These are phyloP conservation scores for Ariolimax columbianus DNA, from an alignment of 2,888 invertebrate genomes.

Conservation along the genomic window DNA sequence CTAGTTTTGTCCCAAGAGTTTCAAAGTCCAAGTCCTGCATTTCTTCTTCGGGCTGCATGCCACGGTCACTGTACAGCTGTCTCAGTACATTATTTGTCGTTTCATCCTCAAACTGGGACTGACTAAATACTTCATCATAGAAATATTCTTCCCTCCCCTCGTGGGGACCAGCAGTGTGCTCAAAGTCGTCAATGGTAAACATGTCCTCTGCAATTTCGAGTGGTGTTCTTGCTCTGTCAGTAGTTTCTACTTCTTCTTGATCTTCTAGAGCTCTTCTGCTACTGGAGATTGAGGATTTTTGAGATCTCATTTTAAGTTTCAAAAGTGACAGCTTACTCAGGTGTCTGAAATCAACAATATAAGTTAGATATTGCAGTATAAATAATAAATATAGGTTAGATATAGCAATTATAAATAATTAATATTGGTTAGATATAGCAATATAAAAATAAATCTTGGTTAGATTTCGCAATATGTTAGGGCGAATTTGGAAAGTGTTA, in stretches of 20 bases:
- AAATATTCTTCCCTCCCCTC: constrained; percentile 42
- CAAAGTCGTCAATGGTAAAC: constrained; percentile 46
- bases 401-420: no score
- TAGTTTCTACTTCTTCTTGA: background rate
- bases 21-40: constrained; percentile 48
- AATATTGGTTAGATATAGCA: no score
- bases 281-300: constrained; percentile 45
- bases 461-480: no score
- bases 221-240: background rate
- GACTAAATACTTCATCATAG: constrained; percentile 59
- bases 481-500: no score
- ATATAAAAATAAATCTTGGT: no score
- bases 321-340: background rate
- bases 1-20: constrained; percentile 25
- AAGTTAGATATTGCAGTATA: no score
- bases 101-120: constrained; percentile 59
- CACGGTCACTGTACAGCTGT: constrained; percentile 52
- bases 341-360: no score
- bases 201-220: constrained; percentile 13
- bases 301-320: background rate
- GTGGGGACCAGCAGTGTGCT: background rate
- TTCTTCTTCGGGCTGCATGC: constrained; percentile 47
- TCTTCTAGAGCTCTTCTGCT: constrained; percentile 49
- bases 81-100: constrained; percentile 56
- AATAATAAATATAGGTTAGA: no score